These are phyloP conservation scores for Cnemophilus loriae DNA, from an alignment of 2,113 vertebrate genomes.

Conservation along the genomic window DNA sequence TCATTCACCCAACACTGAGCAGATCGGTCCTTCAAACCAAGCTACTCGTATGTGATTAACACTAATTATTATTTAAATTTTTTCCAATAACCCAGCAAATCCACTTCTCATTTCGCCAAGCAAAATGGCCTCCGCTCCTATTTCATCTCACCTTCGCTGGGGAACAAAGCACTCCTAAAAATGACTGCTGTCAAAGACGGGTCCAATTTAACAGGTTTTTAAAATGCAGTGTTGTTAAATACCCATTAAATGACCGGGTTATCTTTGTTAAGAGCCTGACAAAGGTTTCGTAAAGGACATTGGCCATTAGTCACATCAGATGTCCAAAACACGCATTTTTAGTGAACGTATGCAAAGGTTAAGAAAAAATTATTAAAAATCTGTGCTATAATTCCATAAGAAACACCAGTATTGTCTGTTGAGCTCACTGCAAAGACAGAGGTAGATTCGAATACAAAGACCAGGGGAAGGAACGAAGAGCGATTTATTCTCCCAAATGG, in stretches of 20 bases:
- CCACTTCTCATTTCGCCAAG: neutral
- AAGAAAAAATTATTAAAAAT: neutral
- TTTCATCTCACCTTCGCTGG: neutral
- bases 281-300: neutral
- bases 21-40: neutral
- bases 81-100: neutral
- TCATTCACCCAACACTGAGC: neutral
- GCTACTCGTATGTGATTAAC: neutral
- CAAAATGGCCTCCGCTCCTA: constrained; percentile 55
- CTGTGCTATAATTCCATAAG: neutral
- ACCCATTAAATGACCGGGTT: neutral
- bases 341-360: neutral
- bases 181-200: neutral
- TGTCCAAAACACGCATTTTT: neutral
- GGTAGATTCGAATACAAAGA: constrained; percentile 7
- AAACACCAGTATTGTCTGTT: neutral
- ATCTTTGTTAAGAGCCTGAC: neutral
- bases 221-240: neutral
- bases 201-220: neutral
- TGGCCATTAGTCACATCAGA: neutral
- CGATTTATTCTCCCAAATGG: neutral
- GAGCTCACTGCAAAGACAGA: neutral
- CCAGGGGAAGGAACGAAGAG: neutral
- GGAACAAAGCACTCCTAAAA: neutral
- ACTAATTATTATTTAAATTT: constrained; percentile 21